Evolutionary conservation across 1,140 invertebrate species (phyloP), one percentile per base, ranked within the genome.

Genomic region (Cecropterus lyciades): DNA sequence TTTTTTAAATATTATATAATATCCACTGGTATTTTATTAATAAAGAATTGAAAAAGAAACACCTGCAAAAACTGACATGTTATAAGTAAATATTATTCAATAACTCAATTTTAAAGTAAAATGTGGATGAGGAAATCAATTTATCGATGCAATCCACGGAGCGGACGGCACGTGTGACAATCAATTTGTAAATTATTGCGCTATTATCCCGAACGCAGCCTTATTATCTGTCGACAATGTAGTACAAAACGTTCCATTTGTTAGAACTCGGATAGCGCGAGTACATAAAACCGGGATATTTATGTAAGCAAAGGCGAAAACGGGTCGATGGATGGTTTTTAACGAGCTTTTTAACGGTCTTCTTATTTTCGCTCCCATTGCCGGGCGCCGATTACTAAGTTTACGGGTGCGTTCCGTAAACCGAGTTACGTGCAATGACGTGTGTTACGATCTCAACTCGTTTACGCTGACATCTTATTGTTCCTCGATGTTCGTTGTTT

Each of bases 341-440:
- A 70, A 79, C 73, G 76, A 75, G 56, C 65, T 48, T 72, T 75
- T 80, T 72, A 75, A 71, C 64, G 51, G 65, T 65, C 65, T 62
- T 69, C 53, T 70, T 74, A 74, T 74, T 74, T 74, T 70, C 67
- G 51, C 65, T 65, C 48, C 60, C 60, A 57, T 63, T 43, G 7
- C 46, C 33, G 46, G 59, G 37, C 30, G 48, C 37, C 57, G 59
- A 63, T 76, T 76, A 69, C 71, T 68, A 69, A 68, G 60, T 79
- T 79, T 75, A 77, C 68, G 45, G 68, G 9, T 27, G 14, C 49
- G 67, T 74, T 75, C 72, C 70, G 75, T 67, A 73, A 71, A 74
- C 72, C 69, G 70, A 65, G 46, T 81, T 78, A 70, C 69, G 69
- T 68, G 56, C 11, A 30, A 62, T 62, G 57, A 62, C 45, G 45